Evolutionary conservation across 1,140 invertebrate genomes (phyloP).

Genomic region (Lamellibrachia luymesi): DNA sequence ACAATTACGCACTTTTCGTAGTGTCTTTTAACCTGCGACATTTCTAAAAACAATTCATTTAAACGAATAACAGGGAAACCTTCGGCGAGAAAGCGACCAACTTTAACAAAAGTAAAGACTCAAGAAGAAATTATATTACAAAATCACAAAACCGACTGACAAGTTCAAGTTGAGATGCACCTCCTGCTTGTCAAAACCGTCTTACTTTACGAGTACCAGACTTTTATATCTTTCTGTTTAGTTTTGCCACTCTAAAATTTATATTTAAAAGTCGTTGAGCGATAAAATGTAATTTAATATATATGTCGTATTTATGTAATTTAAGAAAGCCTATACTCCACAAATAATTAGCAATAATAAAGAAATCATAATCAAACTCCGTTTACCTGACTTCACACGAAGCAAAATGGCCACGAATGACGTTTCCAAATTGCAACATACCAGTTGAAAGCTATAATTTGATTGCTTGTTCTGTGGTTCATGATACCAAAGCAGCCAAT

Average conservation of each 20-base stretch:
- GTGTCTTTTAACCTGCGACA: not conserved
- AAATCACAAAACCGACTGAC: not conserved
- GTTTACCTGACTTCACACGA: not conserved
- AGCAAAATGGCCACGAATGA: constrained; percentile 4
- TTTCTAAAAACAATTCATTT: not conserved
- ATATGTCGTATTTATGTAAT: not conserved
- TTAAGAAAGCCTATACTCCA: not conserved
- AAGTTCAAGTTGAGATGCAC: not conserved
- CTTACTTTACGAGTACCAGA: not conserved
- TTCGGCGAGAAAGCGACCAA: not conserved
- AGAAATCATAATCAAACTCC: not conserved
- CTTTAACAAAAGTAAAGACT: not conserved
- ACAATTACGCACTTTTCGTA: not conserved
- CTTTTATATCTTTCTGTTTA: not conserved
- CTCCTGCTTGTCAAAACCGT: not conserved
- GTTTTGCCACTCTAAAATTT: not conserved
- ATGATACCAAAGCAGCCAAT: not conserved
- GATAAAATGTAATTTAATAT: not conserved
- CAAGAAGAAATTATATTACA: not conserved
- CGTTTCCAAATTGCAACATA: not conserved
- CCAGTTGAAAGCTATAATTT: not conserved
- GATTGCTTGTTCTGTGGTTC: not conserved
- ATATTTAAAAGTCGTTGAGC: not conserved
- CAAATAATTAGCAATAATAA: not conserved
- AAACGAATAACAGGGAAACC: not conserved